Evolutionary conservation across 2,888 invertebrate species (phyloP).

Genomic region (Drosophila mimica): DNA sequence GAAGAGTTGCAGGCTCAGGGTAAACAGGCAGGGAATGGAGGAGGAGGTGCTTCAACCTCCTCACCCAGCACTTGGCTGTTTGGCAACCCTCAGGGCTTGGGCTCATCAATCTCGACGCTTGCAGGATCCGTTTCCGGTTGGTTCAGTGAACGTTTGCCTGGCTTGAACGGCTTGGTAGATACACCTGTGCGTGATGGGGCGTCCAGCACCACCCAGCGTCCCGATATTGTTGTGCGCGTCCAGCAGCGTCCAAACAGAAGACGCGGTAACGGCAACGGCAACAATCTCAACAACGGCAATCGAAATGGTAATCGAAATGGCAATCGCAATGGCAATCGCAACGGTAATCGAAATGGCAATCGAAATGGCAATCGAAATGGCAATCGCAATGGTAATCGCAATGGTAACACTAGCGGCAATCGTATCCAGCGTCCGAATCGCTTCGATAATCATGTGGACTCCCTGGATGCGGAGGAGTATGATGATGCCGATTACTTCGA

Average conservation of each 20-base stretch:
- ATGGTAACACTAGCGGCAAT: conserved; percentile 52
- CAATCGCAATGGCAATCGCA: conserved; percentile 42
- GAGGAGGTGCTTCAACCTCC: conserved; percentile 2
- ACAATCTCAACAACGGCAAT: conserved; percentile 35
- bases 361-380: conserved; percentile 32
- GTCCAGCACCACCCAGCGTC: conserved; percentile 62
- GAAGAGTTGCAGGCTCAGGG: conserved; percentile 65
- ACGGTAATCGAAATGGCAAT: conserved; percentile 44
- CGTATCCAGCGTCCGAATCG: conserved; percentile 66
- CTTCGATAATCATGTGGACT: conserved; percentile 60
- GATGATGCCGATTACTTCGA: conserved; percentile 66
- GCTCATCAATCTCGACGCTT: conserved; percentile 73
- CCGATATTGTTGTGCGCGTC: conserved; percentile 78
- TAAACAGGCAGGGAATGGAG: conserved; percentile 48
- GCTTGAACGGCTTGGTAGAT: conserved; percentile 71
- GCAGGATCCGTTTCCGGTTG: conserved; percentile 82
- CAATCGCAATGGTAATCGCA: conserved; percentile 40
- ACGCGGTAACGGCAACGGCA: conserved; percentile 51
- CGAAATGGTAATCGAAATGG: conserved; percentile 47
- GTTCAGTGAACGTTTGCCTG: conserved; percentile 78
- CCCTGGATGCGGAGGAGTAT: conserved; percentile 64
- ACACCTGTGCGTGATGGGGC: conserved; percentile 69
- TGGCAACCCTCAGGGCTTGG: conserved; percentile 77
- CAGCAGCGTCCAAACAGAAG: conserved; percentile 70
- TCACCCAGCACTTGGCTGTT: conserved; percentile 68